Conservation (phyloP, 2,888 invertebrate species). For the Acheta domesticus region DNA sequence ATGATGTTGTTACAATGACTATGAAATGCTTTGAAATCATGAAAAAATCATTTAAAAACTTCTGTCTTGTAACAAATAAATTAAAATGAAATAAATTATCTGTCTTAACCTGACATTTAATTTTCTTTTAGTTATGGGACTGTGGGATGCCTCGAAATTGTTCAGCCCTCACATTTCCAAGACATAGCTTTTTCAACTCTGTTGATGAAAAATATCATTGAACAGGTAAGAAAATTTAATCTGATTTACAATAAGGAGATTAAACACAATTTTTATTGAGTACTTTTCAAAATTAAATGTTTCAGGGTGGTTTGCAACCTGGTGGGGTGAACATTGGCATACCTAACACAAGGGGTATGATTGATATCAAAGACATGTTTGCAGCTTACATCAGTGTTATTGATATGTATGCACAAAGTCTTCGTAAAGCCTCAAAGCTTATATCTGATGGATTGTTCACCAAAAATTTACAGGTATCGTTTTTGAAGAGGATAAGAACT, state of each 20-base stretch:
- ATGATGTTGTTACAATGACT: too few species aligned
- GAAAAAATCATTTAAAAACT: too few species aligned
- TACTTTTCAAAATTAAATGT: conserved; percentile 3
- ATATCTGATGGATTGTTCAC: conserved; percentile 55
- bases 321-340: conserved; percentile 60
- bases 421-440: conserved; percentile 54
- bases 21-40: too few species aligned
- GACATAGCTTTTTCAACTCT: conserved; percentile 53
- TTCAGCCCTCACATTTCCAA: conserved; percentile 54
- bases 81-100: too few species aligned
- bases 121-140: conserved; percentile 53
- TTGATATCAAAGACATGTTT: conserved; percentile 54
- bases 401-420: conserved; percentile 56
- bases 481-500: too few species aligned
- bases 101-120: background rate
- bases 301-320: conserved; percentile 54
- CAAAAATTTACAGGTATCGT: conserved; percentile 55
- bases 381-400: conserved; percentile 55
- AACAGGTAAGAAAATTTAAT: conserved; percentile 48
- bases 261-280: background rate
- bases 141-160: conserved; percentile 58
- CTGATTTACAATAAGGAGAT: background rate
- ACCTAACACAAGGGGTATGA: conserved; percentile 52
- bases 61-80: too few species aligned
- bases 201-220: conserved; percentile 58